Evolutionary conservation across 2,888 invertebrate genomes (phyloP).

Genomic region (Neocrepidodera transversa): DNA sequence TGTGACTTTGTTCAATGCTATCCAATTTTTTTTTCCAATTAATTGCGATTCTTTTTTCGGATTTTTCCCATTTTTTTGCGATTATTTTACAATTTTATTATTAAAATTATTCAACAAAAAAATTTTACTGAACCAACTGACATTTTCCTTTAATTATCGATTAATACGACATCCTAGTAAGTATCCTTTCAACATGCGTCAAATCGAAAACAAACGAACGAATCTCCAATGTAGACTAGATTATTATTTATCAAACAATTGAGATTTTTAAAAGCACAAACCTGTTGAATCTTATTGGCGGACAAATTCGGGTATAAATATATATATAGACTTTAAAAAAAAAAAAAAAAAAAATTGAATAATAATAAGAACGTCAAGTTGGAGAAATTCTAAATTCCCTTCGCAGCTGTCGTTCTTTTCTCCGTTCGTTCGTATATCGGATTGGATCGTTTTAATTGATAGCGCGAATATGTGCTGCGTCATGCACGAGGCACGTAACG

Average conservation of each 20-base stretch:
- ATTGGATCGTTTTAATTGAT: conserved; percentile 59
- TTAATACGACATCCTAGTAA: neutral
- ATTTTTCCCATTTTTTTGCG: too few relatives aligned
- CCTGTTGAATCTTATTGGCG: conserved; percentile 45
- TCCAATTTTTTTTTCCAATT: too few relatives aligned
- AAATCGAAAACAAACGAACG: conserved; percentile 12
- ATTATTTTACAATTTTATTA: too few relatives aligned
- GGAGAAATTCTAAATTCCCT: conserved; percentile 19
- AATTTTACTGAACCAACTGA: neutral
- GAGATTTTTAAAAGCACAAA: conserved; percentile 30
- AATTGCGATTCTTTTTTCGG: too few relatives aligned
- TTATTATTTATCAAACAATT: conserved; percentile 16
- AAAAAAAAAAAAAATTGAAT: too few relatives aligned
- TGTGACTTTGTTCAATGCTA: too few relatives aligned
- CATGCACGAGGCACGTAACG: conserved; percentile 55
- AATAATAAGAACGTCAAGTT: neutral
- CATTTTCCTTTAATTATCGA: neutral
- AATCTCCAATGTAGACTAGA: conserved; percentile 16
- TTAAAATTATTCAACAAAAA: too few relatives aligned
- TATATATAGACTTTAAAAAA: neutral
- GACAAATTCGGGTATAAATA: too few relatives aligned
- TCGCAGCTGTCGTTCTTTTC: conserved; percentile 50
- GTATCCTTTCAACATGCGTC: conserved; percentile 4
- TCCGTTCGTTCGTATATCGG: conserved; percentile 38
- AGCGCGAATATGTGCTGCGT: conserved; percentile 56